Conservation (phyloP, 2,797 vertebrate species). For the Acrossocheilus fasciatus region DNA sequence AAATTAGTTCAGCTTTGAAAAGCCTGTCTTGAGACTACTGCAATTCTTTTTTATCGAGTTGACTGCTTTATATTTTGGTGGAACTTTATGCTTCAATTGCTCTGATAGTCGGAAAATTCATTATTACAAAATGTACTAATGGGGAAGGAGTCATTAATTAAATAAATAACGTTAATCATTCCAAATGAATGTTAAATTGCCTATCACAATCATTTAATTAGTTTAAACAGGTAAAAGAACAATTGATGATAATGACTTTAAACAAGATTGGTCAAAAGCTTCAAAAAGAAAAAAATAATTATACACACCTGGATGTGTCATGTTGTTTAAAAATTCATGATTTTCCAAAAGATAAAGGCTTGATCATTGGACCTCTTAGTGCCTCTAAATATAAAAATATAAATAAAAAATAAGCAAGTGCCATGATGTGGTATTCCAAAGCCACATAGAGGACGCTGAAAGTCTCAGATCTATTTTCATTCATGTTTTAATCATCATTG, state of each 20-base stretch:
- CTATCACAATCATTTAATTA: background rate
- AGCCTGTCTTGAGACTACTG: no score
- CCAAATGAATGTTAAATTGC: background rate
- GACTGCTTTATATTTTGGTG: slow-evolving; percentile 15
- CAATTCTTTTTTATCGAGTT: background rate
- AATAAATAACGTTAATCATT: background rate
- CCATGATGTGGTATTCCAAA: background rate
- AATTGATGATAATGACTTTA: background rate
- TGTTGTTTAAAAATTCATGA: background rate
- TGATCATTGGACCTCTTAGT: background rate
- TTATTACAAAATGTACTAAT: background rate
- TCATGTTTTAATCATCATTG: slow-evolving; percentile 57
- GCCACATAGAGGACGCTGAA: slow-evolving; percentile 12
- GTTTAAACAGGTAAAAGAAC: background rate
- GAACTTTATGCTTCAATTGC: background rate
- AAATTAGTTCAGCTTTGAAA: background rate
- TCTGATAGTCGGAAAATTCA: background rate
- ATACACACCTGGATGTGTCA: background rate
- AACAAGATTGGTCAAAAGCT: background rate
- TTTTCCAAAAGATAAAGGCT: slow-evolving; percentile 3
- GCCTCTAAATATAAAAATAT: background rate
- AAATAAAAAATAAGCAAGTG: background rate
- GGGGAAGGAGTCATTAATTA: background rate
- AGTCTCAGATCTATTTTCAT: slow-evolving; percentile 48
- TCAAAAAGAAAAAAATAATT: background rate